Evolutionary conservation across 2,888 invertebrate genomes (phyloP).

Genomic region (Oscheius myriophilus): DNA sequence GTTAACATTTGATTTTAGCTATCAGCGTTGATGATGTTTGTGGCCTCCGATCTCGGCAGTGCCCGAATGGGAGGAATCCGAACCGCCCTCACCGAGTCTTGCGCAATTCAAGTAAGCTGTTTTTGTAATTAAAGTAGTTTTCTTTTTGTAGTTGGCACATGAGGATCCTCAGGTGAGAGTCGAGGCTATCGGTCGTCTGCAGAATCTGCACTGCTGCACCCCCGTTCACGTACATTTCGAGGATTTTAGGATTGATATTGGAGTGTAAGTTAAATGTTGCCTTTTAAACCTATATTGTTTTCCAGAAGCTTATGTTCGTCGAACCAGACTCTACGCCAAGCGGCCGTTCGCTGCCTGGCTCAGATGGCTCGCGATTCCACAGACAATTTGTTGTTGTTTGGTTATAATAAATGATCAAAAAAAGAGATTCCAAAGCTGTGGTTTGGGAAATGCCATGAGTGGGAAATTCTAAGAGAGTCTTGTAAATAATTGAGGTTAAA

Average conservation of each 20-base stretch:
- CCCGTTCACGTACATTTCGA: constrained; percentile 92
- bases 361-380: constrained; percentile 95
- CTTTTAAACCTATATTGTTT: not conserved
- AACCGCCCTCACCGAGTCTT: constrained; percentile 88
- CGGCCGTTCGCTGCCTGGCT: constrained; percentile 91
- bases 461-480: too few relatives aligned
- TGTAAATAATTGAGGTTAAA: too few relatives aligned
- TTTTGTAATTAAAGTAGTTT: not conserved
- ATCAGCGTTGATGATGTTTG: constrained; percentile 93
- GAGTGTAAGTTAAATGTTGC: constrained; percentile 2
- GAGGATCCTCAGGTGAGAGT: constrained; percentile 87
- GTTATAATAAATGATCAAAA: too few relatives aligned
- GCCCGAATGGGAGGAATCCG: constrained; percentile 80
- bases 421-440: too few relatives aligned
- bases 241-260: constrained; percentile 73
- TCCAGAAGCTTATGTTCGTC: constrained; percentile 82
- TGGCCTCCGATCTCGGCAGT: constrained; percentile 88
- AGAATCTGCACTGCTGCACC: constrained; percentile 96
- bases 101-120: constrained; percentile 81
- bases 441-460: too few relatives aligned
- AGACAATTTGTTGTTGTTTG: too few relatives aligned
- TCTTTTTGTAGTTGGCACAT: constrained; percentile 73
- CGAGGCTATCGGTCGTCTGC: constrained; percentile 93
- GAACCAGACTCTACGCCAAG: constrained; percentile 88
- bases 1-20: constrained; percentile 75